Percentiles rank a stretch among this genome's conserved stretches.
Conservation (phyloP, 2,113 vertebrate genomes). For the Poeciliopsis prolifica region DNA sequence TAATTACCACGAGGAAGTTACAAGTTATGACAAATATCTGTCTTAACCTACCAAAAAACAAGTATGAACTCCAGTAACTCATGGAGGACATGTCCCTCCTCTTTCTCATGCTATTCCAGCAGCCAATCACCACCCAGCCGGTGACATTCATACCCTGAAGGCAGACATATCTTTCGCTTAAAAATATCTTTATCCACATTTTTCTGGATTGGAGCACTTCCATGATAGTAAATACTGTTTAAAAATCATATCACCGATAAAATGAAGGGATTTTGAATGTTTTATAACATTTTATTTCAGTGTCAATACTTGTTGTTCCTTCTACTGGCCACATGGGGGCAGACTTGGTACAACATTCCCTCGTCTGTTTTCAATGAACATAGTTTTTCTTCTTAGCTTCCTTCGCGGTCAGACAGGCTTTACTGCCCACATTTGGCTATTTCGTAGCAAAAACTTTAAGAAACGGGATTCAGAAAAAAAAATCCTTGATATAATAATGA, state of each 20-base stretch:
- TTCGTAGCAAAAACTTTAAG: neutral
- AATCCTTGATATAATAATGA: too few species aligned
- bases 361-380: neutral
- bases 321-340: slow-evolving; percentile 19
- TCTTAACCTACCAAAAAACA: neutral
- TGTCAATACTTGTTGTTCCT: neutral
- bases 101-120: slow-evolving; percentile 4
- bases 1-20: neutral
- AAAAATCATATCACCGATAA: neutral
- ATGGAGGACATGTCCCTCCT: neutral
- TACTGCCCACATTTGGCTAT: too few species aligned
- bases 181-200: neutral
- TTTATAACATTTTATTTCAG: neutral
- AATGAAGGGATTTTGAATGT: neutral
- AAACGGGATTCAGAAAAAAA: neutral
- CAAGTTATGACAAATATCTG: neutral
- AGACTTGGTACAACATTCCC: neutral
- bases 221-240: neutral
- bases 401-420: neutral
- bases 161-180: neutral
- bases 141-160: neutral
- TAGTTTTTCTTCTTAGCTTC: neutral
- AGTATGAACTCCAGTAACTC: neutral
- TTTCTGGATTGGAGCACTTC: neutral
- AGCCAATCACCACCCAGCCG: neutral